Percentiles rank a stretch among this genome's conserved stretches.
Evolutionary conservation across 37 sponge, comb jelly and placozoan genomes (phyloP).

Genomic region (Bolinopsis microptera): DNA sequence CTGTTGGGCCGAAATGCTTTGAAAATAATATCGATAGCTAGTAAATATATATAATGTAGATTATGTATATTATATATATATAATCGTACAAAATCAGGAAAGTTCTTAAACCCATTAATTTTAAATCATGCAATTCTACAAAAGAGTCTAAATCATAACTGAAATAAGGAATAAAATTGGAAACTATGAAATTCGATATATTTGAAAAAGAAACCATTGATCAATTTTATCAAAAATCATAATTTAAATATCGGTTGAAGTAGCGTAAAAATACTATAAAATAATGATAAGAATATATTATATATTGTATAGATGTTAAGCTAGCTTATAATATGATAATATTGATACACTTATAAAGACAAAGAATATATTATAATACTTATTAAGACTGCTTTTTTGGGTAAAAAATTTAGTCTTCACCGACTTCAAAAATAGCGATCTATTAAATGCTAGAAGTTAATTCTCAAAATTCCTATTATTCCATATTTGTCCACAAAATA

Average conservation of each 20-base stretch:
- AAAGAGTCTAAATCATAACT: conserved; percentile 29
- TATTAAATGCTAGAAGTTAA: not conserved
- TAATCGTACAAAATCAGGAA: conserved; percentile 50
- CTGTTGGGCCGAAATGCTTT: not conserved
- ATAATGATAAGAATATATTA: not conserved
- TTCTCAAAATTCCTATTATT: not conserved
- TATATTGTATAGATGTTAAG: not conserved
- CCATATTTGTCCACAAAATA: not conserved
- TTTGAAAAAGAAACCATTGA: conserved; percentile 39
- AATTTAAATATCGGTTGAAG: conserved; percentile 49
- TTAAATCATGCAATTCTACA: conserved; percentile 32
- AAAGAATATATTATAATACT: not conserved
- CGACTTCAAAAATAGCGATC: not conserved
- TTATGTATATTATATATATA: not conserved
- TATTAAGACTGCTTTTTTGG: not conserved
- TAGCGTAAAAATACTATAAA: conserved; percentile 59
- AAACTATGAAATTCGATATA: conserved; percentile 35
- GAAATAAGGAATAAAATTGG: conserved; percentile 44
- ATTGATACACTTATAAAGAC: not conserved
- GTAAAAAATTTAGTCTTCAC: not conserved
- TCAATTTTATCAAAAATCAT: conserved; percentile 53
- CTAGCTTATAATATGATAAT: not conserved
- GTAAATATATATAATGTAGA: not conserved
- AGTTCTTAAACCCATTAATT: conserved; percentile 41
- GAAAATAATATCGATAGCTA: not conserved